phyloP scores from a whole-genome alignment of 2,888 invertebrate genomes.

The Catocala fraxini region DNA sequence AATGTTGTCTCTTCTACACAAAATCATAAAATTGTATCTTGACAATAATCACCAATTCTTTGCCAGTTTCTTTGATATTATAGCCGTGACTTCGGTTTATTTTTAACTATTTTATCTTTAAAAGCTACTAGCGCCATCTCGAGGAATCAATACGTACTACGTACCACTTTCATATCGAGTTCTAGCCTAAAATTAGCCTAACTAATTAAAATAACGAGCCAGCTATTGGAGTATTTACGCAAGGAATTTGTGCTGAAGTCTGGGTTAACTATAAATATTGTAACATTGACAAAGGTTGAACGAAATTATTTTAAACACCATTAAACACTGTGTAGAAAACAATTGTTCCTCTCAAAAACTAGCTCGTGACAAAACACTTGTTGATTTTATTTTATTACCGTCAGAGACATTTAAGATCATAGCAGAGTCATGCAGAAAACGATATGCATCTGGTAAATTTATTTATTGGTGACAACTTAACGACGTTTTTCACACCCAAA shows the following conservation, averaged over 20 bases:
- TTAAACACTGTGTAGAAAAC: neutral
- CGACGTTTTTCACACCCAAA: no score
- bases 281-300: constrained; percentile 38
- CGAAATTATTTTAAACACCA: constrained; percentile 22
- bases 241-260: constrained; percentile 18
- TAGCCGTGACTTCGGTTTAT: no score
- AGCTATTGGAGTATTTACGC: constrained; percentile 15
- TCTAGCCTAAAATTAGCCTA: constrained; percentile 1
- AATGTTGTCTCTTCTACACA: no score
- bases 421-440: no score
- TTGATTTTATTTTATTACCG: neutral
- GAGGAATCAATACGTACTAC: constrained; percentile 1
- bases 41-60: no score
- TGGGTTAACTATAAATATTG: constrained; percentile 38
- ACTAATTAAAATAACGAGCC: constrained; percentile 18
- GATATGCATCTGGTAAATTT: no score
- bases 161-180: constrained; percentile 1
- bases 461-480: no score
- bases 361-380: neutral
- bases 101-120: neutral
- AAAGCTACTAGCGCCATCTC: constrained; percentile 4
- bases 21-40: no score
- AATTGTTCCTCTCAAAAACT: neutral
- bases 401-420: no score
- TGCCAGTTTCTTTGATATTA: no score